Base-by-base conservation (phyloP, 2,888 invertebrate genomes). In the Sphinx pinastri region DNA sequence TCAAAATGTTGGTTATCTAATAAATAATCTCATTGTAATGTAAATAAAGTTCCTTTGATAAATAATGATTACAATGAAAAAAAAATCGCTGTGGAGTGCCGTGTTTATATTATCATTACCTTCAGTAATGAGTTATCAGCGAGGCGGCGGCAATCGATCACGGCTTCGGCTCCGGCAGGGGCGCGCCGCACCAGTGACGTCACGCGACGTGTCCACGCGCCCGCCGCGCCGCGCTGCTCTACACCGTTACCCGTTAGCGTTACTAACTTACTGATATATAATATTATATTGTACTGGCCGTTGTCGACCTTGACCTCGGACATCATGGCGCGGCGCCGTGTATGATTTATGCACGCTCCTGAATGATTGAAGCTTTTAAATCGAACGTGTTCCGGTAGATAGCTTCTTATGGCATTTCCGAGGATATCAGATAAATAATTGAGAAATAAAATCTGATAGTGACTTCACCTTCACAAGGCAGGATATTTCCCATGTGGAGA, bases 111-210 rank as follows among this genome's bases (percentile, higher is more conserved):
- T 25, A 25, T 63, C 19, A 16, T 63, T 63, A 49, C 19, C 63
- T 4, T 12, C 13, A 4, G 10, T 60, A 49, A 49, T 19, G 63
- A 63, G 63, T 31, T 63, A 63, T 60, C 31, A 31, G 14, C 47
- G 19, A 12, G 47, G 13, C 47, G 19, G 38, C 55, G 13, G 51
- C 38, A 31, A 67, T 59, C 59, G 68, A 38, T 68, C 59, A 38
- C 38, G 51, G 14, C 38, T 59, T 19, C n/a, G 51, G 58, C 38
- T 25, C 2, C 38, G 0, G 31, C 58, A 19, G 58, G 38, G n/a
- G 58, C 49, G 45, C 45, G 68, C 57, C n/a, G n/a, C n/a, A 38
- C 6, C n/a, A 49, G 49, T 68, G 31, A 59, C 58, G 58, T 59
- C 68, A 59, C 45, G 54, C 49, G 38, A 12, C 19, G 45, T 49